Conservation (phyloP, 2,113 vertebrate species). For the Callipepla californica region DNA sequence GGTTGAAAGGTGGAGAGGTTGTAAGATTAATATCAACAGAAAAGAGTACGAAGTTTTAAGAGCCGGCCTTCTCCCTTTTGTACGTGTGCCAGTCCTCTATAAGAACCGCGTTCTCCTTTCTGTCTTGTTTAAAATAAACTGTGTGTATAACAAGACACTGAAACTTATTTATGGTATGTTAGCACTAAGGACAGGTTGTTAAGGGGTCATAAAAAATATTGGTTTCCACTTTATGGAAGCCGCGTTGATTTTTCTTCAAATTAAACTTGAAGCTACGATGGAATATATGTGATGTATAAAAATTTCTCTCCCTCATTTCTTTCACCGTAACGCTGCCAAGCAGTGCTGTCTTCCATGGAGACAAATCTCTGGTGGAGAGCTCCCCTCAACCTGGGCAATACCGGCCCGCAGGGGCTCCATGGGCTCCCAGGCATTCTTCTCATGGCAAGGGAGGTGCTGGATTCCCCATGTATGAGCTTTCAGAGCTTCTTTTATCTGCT, state of each 20-base stretch:
- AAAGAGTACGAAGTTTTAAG: slow-evolving; percentile 18
- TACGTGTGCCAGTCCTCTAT: slow-evolving; percentile 24
- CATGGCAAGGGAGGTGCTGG: accelerated
- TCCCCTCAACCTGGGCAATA: not conserved
- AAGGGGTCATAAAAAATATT: slow-evolving; percentile 66
- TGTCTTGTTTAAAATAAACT: slow-evolving; percentile 59
- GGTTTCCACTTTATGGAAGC: slow-evolving; percentile 53
- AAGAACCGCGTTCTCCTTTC: slow-evolving; percentile 34
- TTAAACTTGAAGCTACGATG: not conserved
- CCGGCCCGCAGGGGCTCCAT: not conserved
- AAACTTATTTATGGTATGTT: slow-evolving; percentile 61
- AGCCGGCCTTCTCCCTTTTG: not conserved
- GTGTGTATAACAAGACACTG: slow-evolving; percentile 43
- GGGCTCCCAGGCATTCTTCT: not conserved
- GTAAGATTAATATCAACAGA: not conserved
- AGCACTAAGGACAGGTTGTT: slow-evolving; percentile 61
- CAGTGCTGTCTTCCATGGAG: not conserved
- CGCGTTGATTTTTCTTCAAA: slow-evolving; percentile 19
- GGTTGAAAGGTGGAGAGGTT: not conserved
- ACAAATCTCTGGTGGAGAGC: not conserved
- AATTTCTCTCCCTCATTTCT: not conserved
- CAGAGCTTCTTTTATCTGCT: not conserved
- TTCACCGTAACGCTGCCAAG: not conserved
- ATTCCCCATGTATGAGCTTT: not conserved
- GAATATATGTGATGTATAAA: not conserved